Evolutionary conservation across 2,797 vertebrate genomes (phyloP), one percentile per base, ranked within the genome.

Genomic region (Anableps anableps): DNA sequence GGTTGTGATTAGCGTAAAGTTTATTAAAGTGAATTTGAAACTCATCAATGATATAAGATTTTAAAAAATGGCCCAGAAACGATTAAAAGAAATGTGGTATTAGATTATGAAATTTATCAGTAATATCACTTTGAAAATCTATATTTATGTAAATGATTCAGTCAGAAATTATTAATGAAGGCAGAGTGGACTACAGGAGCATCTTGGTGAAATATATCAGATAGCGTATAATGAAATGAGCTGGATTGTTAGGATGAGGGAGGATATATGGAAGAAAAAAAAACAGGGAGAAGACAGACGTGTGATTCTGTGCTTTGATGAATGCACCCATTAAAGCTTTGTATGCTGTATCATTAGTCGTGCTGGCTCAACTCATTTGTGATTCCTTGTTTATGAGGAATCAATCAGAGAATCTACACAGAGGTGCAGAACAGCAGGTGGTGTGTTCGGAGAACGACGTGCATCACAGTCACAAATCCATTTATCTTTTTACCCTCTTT

Each of bases 261-360:
- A 79, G n/a, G 60, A 68, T 74, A 84, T 48, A 60, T 75, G 66
- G 78, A 23, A 73, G 73, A 23, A 75, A 71, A 80, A 64, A 68
- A 72, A 45, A 7, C 41, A 53, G 76, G 68, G 62, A 53, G 73
- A 70, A 66, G 75, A 55, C 31, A 72, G 75, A 34, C 26, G 41
- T 66, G 68, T 1, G 74, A 80, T 76, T 79, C 77, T 77, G 77
- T 76, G 72, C 62, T 75, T 79, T 84, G 83, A 87, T 86, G 77
- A 85, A 89, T 77, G 82, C 71, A 84, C 60, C 80, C 80, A 86
- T 91, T 89, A 90, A 86, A 93, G 78, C 88, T 92, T 93, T 83
- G 76, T 64, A 73, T 77, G 82, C 76, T 75, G 17, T 86, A 87
- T 90, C 86, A 76, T 93, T 91, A 89, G 83, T 21, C 70, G 86